Percentiles rank a stretch among this genome's conserved stretches.
Evolutionary conservation across 2,113 vertebrate genomes (phyloP).

Genomic region (Kryptolebias marmoratus): DNA sequence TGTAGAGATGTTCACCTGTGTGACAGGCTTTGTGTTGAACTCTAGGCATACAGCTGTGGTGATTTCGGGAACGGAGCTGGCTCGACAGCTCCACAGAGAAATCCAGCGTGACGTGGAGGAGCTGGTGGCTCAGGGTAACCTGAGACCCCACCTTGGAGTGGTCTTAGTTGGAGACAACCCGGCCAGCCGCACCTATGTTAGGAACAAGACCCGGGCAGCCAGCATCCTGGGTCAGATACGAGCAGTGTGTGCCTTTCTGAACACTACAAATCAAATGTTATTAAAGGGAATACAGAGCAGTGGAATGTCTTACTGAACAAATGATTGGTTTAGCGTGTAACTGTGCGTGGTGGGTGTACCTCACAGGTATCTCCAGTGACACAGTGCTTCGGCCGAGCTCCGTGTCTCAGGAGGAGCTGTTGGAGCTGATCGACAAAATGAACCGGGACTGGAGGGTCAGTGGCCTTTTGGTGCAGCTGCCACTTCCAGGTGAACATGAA

Average conservation of each 20-base stretch:
- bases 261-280: background rate
- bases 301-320: background rate
- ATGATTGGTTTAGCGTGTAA: background rate
- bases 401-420: constrained; percentile 88
- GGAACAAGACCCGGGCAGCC: constrained; percentile 90
- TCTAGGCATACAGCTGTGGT: constrained; percentile 84
- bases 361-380: constrained; percentile 85
- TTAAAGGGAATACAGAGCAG: too few relatives aligned
- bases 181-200: constrained; percentile 90
- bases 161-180: constrained; percentile 89
- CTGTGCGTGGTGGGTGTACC: background rate
- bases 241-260: constrained; percentile 5
- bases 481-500: constrained; percentile 78
- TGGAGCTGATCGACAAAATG: constrained; percentile 86
- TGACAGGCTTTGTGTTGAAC: background rate
- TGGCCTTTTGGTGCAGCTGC: constrained; percentile 91
- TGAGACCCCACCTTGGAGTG: constrained; percentile 90
- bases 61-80: constrained; percentile 89
- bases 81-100: constrained; percentile 87
- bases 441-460: constrained; percentile 89
- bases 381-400: constrained; percentile 85
- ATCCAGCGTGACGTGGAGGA: constrained; percentile 86
- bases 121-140: constrained; percentile 85
- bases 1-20: too few relatives aligned
- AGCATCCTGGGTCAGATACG: constrained; percentile 85